These are phyloP conservation scores for Piscicola geometra DNA, from an alignment of 2,888 invertebrate species.

Conservation along the genomic window DNA sequence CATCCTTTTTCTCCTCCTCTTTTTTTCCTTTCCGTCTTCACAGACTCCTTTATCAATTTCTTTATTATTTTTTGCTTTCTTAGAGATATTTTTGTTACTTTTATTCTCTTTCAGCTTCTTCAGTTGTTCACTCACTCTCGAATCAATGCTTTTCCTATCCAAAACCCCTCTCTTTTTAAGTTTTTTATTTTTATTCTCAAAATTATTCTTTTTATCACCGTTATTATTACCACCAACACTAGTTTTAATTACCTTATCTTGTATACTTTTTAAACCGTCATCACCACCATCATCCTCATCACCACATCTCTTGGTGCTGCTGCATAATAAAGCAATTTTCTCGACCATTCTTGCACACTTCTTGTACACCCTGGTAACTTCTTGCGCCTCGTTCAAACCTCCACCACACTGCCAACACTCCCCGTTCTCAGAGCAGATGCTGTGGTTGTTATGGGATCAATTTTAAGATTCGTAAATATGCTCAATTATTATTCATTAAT, in stretches of 20 bases:
- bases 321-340: not conserved
- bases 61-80: not conserved
- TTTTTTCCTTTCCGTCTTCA: not conserved
- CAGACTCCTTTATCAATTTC: not conserved
- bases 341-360: slow-evolving; percentile 6
- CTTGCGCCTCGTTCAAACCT: not conserved
- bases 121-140: not conserved
- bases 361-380: not conserved
- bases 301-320: not conserved
- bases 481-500: too few relatives aligned
- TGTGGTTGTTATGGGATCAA: not conserved
- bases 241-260: not conserved
- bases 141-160: too few relatives aligned
- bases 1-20: not conserved
- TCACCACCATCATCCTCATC: not conserved
- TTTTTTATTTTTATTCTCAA: too few relatives aligned
- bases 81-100: not conserved
- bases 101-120: slow-evolving; percentile 5
- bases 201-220: not conserved
- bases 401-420: not conserved
- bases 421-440: not conserved
- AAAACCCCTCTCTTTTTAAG: too few relatives aligned
- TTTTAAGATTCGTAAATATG: too few relatives aligned
- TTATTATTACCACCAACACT: not conserved
- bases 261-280: not conserved